phyloP scores from a whole-genome alignment of 2,113 vertebrate genomes.

The Nicator chloris region DNA sequence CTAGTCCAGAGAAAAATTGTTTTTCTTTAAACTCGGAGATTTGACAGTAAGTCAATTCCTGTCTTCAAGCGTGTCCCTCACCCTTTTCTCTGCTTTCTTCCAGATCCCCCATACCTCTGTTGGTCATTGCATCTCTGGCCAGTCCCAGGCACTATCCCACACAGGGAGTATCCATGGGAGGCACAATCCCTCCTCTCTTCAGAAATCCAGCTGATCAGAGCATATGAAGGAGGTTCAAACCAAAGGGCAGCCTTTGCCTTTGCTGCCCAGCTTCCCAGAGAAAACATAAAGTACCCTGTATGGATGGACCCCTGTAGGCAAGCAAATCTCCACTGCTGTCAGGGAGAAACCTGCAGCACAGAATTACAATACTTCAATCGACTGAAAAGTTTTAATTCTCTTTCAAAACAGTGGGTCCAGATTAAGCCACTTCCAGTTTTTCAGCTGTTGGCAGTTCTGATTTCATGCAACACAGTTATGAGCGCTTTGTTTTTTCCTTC shows the following conservation, averaged over 20 bases:
- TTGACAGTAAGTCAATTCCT: not conserved
- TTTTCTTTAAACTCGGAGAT: not conserved
- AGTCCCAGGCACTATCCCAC: not conserved
- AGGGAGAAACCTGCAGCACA: not conserved
- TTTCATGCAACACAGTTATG: not conserved
- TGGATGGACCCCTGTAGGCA: not conserved
- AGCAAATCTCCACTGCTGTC: not conserved
- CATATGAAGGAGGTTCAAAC: not conserved
- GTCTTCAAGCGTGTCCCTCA: not conserved
- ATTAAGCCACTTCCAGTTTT: not conserved
- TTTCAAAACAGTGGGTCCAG: not conserved
- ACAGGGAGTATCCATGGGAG: not conserved
- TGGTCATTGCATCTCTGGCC: not conserved
- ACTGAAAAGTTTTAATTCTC: not conserved
- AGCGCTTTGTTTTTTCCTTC: not conserved
- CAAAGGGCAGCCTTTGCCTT: not conserved
- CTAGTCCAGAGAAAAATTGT: not conserved
- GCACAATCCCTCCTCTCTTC: not conserved
- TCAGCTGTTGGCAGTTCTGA: not conserved
- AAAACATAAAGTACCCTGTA: not conserved
- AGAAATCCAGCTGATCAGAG: not conserved
- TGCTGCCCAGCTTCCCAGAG: not conserved
- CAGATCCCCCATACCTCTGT: not conserved
- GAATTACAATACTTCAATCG: fast-evolving
- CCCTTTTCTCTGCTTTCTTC: not conserved